phyloP scores from a whole-genome alignment of 2,113 vertebrate species.

The Delphinus delphis region DNA sequence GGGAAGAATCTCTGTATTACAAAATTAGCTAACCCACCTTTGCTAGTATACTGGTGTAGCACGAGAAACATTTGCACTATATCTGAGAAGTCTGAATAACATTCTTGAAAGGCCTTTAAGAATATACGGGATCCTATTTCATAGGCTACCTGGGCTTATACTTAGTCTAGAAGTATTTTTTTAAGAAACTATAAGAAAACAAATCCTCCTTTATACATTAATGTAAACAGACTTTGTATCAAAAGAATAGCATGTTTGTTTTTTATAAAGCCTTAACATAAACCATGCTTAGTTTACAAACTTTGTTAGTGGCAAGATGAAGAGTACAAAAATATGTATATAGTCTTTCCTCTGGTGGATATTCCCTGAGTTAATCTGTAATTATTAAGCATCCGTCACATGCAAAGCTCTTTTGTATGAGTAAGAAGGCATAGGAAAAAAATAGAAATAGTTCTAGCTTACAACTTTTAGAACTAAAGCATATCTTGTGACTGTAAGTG shows the following conservation, averaged over 20 bases:
- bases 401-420: not conserved
- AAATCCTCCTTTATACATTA: not conserved
- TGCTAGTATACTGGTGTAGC: not conserved
- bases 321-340: not conserved
- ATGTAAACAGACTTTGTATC: not conserved
- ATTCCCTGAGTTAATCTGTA: not conserved
- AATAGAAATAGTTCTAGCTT: not conserved
- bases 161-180: slow-evolving; percentile 17
- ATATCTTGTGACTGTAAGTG: not conserved
- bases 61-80: not conserved
- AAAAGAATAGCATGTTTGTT: not conserved
- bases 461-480: not conserved
- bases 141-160: not conserved
- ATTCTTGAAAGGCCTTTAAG: not conserved
- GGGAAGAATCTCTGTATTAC: not conserved
- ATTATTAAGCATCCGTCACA: not conserved
- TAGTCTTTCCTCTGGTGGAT: not conserved
- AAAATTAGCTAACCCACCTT: not conserved
- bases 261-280: not conserved
- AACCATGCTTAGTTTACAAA: not conserved
- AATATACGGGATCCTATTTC: not conserved
- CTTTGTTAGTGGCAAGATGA: not conserved
- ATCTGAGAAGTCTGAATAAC: not conserved
- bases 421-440: not conserved
- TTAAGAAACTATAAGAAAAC: not conserved